Evolutionary conservation across 2,888 invertebrate genomes (phyloP), one percentile per base, ranked within the genome.

Genomic region (Caenorhabditis macrosperma): DNA sequence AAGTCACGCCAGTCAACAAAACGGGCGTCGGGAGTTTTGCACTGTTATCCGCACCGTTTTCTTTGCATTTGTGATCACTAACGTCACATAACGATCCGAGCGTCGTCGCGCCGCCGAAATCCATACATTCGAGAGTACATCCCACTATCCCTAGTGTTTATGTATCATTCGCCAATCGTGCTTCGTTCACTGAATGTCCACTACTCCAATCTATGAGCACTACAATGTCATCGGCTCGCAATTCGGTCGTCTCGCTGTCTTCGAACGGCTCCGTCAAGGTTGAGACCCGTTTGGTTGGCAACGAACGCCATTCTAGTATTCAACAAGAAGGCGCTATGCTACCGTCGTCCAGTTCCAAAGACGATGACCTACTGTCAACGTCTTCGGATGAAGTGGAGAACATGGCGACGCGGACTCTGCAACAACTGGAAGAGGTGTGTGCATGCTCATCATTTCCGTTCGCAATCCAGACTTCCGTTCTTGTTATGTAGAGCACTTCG

Each of bases 271-370:
- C 83, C 20, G 75, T 67, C 17, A 78, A 71, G 28, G 81, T 84
- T 26, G 86, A 86, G 71, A 86, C 86, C 9, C 68, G 85, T 41
- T 44, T 86, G 57, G 82, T 79, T 60, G 64, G 44, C 33, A 60
- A 52, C 71, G 74, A 69, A 59, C 71, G 38, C 26, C 35, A 54
- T 35, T 66, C 74, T 74, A 59, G 57, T 44, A 71, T 66, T 41
- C 78, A 81, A 57, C 79, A 83, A 60, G 86, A 87, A 78, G 88
- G 88, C 26, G 85, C 86, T n/a, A 86, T 87, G 85, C 68, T 88
- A 3, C 85, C 87, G 9, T 86, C 84, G 0, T 83, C 83, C 7
- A 83, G 83, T 30, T 87, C 85, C 35, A 83, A 84, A 59, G 87
- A 88, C 59, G 88, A 88, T 55, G 88, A 88, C 52, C 72, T 86